These are phyloP conservation scores for Gymnorhina tibicen DNA, from an alignment of 2,113 vertebrate species.

Conservation along the genomic window DNA sequence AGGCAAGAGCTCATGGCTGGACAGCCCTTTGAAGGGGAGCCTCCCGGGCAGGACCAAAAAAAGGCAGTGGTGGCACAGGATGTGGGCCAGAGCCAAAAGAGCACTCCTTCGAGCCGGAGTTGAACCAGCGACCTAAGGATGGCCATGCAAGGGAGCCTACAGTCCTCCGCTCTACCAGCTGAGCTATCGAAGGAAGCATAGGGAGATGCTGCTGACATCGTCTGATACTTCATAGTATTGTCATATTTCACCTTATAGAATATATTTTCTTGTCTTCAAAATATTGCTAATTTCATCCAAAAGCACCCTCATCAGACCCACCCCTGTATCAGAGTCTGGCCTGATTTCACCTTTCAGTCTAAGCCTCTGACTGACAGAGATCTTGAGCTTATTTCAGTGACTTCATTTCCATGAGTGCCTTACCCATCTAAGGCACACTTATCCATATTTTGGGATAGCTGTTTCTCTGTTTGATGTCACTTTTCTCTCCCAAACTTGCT, in stretches of 20 bases:
- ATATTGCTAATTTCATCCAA: not conserved
- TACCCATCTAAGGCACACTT: no score
- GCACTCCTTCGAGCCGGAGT: slow-evolving; percentile 53
- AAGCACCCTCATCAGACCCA: fast-evolving
- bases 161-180: slow-evolving; percentile 93
- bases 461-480: not conserved
- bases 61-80: no score
- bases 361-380: not conserved
- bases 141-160: not conserved
- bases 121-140: slow-evolving; percentile 90
- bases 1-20: not conserved
- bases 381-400: not conserved
- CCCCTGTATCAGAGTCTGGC: no score
- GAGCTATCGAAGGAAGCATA: slow-evolving; percentile 70
- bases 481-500: not conserved
- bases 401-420: not conserved
- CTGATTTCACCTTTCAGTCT: not conserved
- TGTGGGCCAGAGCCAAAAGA: not conserved
- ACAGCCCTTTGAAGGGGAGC: not conserved
- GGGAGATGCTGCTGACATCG: fast-evolving
- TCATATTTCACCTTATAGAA: not conserved
- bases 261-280: fast-evolving
- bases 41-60: not conserved
- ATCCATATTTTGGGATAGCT: not conserved
- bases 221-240: fast-evolving